These are phyloP conservation scores for Scaptomyza caliginosa DNA, from an alignment of 2,888 invertebrate genomes.

Conservation along the genomic window DNA sequence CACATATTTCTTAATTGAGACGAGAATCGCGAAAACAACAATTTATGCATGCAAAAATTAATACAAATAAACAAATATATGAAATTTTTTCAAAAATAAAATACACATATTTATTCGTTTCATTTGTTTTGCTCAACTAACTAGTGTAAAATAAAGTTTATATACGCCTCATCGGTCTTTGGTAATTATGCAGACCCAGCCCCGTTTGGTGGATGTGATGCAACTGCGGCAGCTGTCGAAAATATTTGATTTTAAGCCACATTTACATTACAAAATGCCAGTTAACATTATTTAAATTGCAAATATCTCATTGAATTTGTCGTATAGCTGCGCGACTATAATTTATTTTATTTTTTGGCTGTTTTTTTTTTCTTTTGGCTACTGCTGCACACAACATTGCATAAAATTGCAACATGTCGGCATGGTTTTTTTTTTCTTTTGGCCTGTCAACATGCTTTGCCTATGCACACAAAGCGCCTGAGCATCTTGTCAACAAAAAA, in stretches of 20 bases:
- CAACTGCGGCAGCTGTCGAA: constrained; percentile 60
- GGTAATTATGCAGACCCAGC: constrained; percentile 28
- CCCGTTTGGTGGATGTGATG: constrained; percentile 48
- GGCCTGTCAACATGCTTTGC: constrained; percentile 66
- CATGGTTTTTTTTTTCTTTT: constrained; percentile 50
- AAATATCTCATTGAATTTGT: constrained; percentile 74
- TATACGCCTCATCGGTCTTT: constrained; percentile 6
- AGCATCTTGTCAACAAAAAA: constrained; percentile 48
- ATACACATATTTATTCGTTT: too few species aligned
- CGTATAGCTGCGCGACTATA: constrained; percentile 64
- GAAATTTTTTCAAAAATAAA: too few species aligned
- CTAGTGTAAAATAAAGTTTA: constrained; percentile 12
- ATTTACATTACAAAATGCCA: constrained; percentile 64
- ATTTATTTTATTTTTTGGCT: constrained; percentile 60
- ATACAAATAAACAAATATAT: not conserved
- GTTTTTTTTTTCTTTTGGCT: constrained; percentile 23
- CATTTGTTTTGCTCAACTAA: not conserved
- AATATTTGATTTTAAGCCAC: constrained; percentile 47
- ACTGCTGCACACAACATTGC: constrained; percentile 60
- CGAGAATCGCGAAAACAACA: not conserved
- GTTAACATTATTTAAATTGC: constrained; percentile 75
- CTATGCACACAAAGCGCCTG: constrained; percentile 38
- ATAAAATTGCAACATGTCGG: constrained; percentile 66
- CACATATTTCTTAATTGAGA: not conserved
- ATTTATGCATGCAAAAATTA: not conserved